Base-by-base conservation (phyloP, 2,797 vertebrate species). In the Enteromius anoplus region DNA sequence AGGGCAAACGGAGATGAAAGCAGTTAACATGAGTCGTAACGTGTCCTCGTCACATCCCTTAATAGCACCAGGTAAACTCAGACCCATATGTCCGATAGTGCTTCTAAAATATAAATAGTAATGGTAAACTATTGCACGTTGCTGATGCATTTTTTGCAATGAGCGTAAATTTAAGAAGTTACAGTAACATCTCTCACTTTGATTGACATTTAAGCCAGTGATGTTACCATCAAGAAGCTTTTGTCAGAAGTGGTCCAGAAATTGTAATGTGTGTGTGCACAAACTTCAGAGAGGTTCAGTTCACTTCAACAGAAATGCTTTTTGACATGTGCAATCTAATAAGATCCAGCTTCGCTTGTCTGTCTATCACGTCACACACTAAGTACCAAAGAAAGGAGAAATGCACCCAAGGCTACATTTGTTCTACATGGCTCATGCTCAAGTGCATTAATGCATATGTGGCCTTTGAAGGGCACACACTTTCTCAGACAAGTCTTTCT, bases 11-110 rank as follows among this genome's bases (percentile, higher is more conserved):
- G 95, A 96, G 32, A 90, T 93, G 81, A 93, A 95, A 53, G 93
- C 95, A 12, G 93, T 95, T 29, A 92, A 94, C 87, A 92, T 96
- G 93, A 93, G 94, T 89, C 95, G 96, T n/a, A 92, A 90, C 0
- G 88, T 94, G 2, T 91, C 94, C 0, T 84, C 95, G 0, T 84
- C 86, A 84, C 97, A 96, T 86, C 93, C 96, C 0, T 93, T 97
- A 58, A 93, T 96, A 17, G 90, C 96, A 86, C 95, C 97, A 90
- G 96, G 98, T 98, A 90, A 94, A 60, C 64, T 60, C 34, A 78
- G 11, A 49, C 42, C 21, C 42, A 49, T 32, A 53, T 3, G 4
- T 29, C 1, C n/a, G 15, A 17, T 51, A 40, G 19, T 40, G 34
- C 34, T 32, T 7, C 14, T 17, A 64, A 64, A 32, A 64, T 32